Conservation (phyloP, 2,797 vertebrate genomes). For the Poeciliopsis paucimaculata region DNA sequence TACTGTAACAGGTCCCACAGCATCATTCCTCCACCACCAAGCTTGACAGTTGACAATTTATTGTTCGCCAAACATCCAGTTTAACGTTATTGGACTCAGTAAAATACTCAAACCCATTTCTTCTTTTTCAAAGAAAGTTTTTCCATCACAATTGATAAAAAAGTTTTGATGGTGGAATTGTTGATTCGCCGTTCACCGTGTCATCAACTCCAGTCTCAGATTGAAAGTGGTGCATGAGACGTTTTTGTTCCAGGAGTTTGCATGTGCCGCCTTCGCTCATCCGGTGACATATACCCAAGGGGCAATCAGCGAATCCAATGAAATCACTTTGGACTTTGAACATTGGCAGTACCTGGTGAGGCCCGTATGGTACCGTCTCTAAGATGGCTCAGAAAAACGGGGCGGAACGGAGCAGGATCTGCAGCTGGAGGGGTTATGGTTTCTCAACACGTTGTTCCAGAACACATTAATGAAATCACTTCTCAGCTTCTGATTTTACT, state of each 20-base stretch:
- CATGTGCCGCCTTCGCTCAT: neutral
- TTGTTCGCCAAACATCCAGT: neutral
- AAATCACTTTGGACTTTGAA: neutral
- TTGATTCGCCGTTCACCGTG: neutral
- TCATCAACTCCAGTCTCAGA: neutral
- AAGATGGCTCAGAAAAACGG: neutral
- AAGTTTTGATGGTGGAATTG: neutral
- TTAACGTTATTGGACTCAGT: neutral
- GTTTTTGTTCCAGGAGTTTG: neutral
- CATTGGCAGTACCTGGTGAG: neutral
- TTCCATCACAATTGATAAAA: neutral
- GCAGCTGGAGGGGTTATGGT: neutral
- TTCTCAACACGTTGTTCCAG: too few relatives aligned
- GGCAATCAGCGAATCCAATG: neutral
- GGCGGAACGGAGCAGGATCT: neutral
- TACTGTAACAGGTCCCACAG: neutral
- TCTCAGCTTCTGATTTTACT: neutral
- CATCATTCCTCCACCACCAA: neutral
- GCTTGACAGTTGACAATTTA: neutral
- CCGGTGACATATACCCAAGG: neutral
- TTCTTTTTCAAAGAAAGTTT: neutral
- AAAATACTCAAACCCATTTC: neutral
- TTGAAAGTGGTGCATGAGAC: neutral
- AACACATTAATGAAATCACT: neutral
- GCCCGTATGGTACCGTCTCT: neutral